phyloP scores from a whole-genome alignment of 2,888 invertebrate species.

The Papilio gigon region DNA sequence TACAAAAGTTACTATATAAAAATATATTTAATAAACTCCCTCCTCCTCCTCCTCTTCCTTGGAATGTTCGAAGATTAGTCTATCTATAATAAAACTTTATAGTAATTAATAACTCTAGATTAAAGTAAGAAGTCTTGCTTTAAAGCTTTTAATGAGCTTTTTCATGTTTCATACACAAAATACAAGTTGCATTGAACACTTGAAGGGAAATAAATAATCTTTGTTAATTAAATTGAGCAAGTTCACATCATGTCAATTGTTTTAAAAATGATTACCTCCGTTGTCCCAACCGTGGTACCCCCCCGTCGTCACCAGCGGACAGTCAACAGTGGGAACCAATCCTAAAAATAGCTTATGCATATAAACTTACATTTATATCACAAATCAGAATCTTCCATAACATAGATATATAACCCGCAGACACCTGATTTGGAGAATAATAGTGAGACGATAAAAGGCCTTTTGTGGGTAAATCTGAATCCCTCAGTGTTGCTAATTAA shows the following conservation, averaged over 20 bases:
- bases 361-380: conserved; percentile 42
- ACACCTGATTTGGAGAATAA: no score
- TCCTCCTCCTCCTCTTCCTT: neutral
- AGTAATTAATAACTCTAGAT: conserved; percentile 33
- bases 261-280: conserved; percentile 17
- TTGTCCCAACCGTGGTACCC: neutral
- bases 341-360: conserved; percentile 33
- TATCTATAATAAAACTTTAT: conserved; percentile 25
- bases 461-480: no score
- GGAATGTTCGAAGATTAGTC: conserved; percentile 22
- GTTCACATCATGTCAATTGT: conserved; percentile 19
- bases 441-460: no score
- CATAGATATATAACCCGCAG: no score
- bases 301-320: no score
- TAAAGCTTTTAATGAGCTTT: conserved; percentile 56
- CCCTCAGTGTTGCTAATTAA: no score
- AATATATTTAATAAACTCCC: conserved; percentile 10
- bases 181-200: conserved; percentile 26
- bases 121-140: conserved; percentile 57
- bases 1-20: conserved; percentile 26
- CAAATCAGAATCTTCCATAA: conserved; percentile 35
- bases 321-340: neutral
- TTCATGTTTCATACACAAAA: conserved; percentile 22
- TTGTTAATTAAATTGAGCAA: conserved; percentile 42
- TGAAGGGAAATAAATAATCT: conserved; percentile 33